Base-by-base conservation (phyloP, 1,140 invertebrate species). In the Tribolium castaneum region DNA sequence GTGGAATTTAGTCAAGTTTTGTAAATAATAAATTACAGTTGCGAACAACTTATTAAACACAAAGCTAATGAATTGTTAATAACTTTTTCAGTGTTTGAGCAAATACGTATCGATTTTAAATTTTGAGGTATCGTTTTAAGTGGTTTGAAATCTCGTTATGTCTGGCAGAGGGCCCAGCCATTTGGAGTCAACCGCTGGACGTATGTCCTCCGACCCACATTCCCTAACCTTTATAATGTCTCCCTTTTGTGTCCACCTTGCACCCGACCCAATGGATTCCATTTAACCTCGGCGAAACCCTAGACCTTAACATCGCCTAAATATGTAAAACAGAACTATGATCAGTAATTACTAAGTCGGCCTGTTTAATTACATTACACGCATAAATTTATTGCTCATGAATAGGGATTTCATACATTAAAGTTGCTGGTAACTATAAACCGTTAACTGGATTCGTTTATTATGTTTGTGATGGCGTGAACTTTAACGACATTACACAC, bases 121-220 rank as follows among this genome's bases (percentile, higher is more conserved):
- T 19, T 19, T 19, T 19, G 16, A 19, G 16, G 16, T 2, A 19
- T 19, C 16, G 16, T 19, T 19, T 1, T 19, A 19, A 19, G 16
- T 19, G 16, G 16, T 19, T 19, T 19, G 16, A 66, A 66, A 66
- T 66, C 4, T 34, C 59, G 59, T 66, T 35, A 35, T 35, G 30
- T n/a, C 25, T 30, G 39, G 54, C 16, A 22, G 1, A 19, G 12
- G 30, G 13, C 30, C 72, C 76, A 70, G 76, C 76, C 76, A 77
- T 77, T 77, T 77, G 76, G 34, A 77, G 70, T 77, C 50, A 77
- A 77, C 76, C 70, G 56, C 70, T 51, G 76, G 72, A 70, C 70
- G 76, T 77, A 77, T 77, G 76, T 77, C 66, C 56, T 77, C 52
- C 51, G 51, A 72, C 76, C 76, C 70, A 77, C 70, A 77, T 77